Base-by-base conservation (phyloP, 53 echinoderm and acorn worm genomes). In the Astropecten irregularis region DNA sequence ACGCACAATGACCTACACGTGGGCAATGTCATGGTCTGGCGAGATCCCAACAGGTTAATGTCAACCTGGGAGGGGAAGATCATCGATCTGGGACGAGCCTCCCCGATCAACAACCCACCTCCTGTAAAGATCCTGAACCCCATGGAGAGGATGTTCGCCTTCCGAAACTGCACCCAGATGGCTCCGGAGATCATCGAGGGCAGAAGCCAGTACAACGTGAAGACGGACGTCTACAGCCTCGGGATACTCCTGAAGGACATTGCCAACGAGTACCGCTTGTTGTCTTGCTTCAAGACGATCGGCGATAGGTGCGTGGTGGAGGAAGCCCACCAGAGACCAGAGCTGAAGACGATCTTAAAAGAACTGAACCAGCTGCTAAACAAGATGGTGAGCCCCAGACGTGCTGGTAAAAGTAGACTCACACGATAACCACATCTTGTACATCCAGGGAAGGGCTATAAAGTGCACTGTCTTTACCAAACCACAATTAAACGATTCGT, bases 1-100 rank as follows among this genome's bases (percentile, higher is more conserved):
- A 79, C 79, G 19, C 79, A 79, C 47, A 79, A 79, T 37, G 79
- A 79, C 49, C 79, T 79, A 28, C 79, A 79, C 29, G 31, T 61
- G 18, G 47, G 62, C 29, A 79, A 79, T 62, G 40, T 79, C 28
- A 61, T 79, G 79, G 62, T 79, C 19, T 79, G 61, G 61, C 31
- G 62, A 31, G 79, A 79, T 30, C 62, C 79, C 4, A 48, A 42
- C n/a, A 46, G 39, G 27, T 31, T 61, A 29, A 36, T 27, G n/a
- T 37, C 21, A 0, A 49, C 61, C n/a, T 79, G 79, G 79, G 61
- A 62, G 61, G 79, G 25, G 18, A 60, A 62, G 47, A 79, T 79
- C 47, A 79, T 79, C 20, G 79, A 79, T 47, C 59, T 79, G 3
- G 79, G 79, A 0, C 27, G 19, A 31, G 79, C 79, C 60, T 61